Evolutionary conservation across 2,113 vertebrate species (phyloP), one percentile per base, ranked within the genome.

Genomic region (Gymnogyps californianus): DNA sequence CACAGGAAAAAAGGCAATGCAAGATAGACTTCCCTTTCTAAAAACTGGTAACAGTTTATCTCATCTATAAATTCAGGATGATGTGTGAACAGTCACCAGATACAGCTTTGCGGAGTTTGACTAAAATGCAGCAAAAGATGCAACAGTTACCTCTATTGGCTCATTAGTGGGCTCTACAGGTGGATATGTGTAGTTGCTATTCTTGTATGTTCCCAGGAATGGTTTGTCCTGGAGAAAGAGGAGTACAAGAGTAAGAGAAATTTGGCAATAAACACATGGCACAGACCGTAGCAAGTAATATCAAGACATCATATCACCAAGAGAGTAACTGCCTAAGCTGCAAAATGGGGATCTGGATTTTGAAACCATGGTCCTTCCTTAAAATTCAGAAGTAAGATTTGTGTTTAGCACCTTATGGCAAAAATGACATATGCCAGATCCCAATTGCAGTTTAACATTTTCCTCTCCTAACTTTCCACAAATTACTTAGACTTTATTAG

Each of bases 191-290:
- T 98, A 98, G 97, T 99, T 98, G 70, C 98, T 99, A 75, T 99
- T 99, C 76, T 55, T 79, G 74, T 97, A 96, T 0, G 99, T 99
- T 94, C 96, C 98, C 71, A 99, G 93, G 96, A 98, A 99, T 14
- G 98, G 98, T 12, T 92, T 94, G 2, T 54, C n/a, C 99, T 99
- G 47, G 46, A 70, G 80, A 89, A 82, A 40, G 79, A 95, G 69
- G 18, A 95, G 95, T 40, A 80, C 6, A 83, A 59, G 83, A 40
- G 22, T 16, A 54, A 70, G 20, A 72, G 5, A 79, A 59, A 83
- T 29, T 11, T 75, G 67, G 32, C 51, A 85, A 80, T 51, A 79
- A 76, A 61, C 28, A 64, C 11, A 17, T 3, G 18, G 8, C 19
- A 91, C 21, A 81, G 74, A 19, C 26, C 12, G 42, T 17, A 71